Base-by-base conservation (phyloP, 2,797 vertebrate genomes). In the Peromyscus nudipes region DNA sequence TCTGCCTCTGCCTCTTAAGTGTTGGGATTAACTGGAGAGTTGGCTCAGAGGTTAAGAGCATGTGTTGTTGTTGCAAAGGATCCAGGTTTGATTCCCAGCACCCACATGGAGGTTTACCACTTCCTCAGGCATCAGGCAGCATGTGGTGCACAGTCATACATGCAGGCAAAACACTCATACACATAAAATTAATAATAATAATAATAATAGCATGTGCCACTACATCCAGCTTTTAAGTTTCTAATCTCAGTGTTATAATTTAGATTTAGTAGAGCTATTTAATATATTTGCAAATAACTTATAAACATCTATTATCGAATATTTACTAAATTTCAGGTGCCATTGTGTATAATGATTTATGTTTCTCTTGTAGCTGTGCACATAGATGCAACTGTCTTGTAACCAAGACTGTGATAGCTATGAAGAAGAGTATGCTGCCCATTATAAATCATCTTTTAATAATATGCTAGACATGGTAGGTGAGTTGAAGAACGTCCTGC, bases 381-480 rank as follows among this genome's bases (percentile, higher is more conserved):
- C 2, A 3, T 87, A 65, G 60, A 27, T 71, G 46, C 6, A 85
- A n/a, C 12, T 88, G 40, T 80, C 69, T 93, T 92, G 67, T 94
- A 52, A 91, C 82, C 27, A 91, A 71, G 67, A 89, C 64, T 86
- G 34, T 97, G 71, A 82, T 37, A 92, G 89, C 85, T 76, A 86
- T 57, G 67, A 95, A 92, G 62, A 86, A 69, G 91, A 17, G 75
- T 69, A 11, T 95, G 31, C 75, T 95, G 62, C 69, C 76, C 7
- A 21, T 82, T 93, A 92, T 77, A 94, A 94, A 79, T 95, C 62
- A 69, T 91, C 65, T 94, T 92, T 92, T 94, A 96, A 79, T 93
- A 71, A 77, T 31, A 85, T 94, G n/a, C 60, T 92, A 71, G 76
- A 49, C 40, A 16, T 87, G 69, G 23, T 88, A 80, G 71, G 67